phyloP scores from a whole-genome alignment of 1,140 invertebrate species.

The Lucilia cuprina region DNA sequence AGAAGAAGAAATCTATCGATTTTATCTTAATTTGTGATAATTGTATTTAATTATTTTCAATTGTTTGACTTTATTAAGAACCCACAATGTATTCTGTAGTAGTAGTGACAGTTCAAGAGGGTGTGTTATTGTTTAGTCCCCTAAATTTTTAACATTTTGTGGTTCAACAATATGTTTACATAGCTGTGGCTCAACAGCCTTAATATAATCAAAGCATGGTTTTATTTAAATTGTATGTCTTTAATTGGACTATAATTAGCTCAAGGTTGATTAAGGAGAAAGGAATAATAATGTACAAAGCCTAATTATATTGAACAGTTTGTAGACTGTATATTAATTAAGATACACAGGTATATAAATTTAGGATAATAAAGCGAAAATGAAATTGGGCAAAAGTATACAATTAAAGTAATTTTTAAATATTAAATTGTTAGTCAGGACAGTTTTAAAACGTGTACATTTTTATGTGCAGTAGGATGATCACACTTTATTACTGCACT shows the following conservation, averaged over 20 bases:
- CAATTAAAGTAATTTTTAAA: too few relatives aligned
- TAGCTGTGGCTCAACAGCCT: background rate
- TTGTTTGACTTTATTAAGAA: conserved; percentile 11
- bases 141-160: background rate
- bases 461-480: too few relatives aligned
- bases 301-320: too few relatives aligned
- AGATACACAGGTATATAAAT: background rate
- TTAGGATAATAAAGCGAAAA: background rate
- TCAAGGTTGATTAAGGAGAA: background rate
- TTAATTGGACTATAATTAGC: background rate
- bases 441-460: too few relatives aligned
- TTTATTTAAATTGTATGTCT: background rate
- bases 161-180: background rate
- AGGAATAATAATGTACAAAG: too few relatives aligned
- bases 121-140: background rate
- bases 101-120: background rate
- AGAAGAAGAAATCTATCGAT: background rate
- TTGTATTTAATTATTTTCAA: conserved; percentile 30
- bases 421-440: too few relatives aligned
- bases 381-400: too few relatives aligned
- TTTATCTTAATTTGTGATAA: conserved; percentile 20
- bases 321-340: too few relatives aligned
- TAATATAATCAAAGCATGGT: background rate
- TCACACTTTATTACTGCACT: too few relatives aligned
- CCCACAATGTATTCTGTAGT: background rate